A percentile compares a stretch with the other conserved stretches of the same genome.
Evolutionary conservation across 2,888 invertebrate species (phyloP).

Genomic region (Drosophila prostipennis): DNA sequence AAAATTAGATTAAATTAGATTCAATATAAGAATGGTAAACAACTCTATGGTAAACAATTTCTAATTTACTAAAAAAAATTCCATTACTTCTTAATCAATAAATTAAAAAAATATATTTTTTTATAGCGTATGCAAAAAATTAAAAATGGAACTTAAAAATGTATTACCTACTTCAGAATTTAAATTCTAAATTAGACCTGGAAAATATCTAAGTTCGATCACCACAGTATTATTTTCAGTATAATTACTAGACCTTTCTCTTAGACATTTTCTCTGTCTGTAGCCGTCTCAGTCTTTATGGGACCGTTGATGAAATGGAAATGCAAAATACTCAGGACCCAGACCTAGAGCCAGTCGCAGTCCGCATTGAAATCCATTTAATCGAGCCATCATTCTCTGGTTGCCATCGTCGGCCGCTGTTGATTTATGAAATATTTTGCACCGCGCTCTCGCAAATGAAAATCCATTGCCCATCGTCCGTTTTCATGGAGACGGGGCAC

Average conservation of each 20-base stretch:
- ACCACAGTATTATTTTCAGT: neutral
- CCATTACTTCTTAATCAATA: too few relatives aligned
- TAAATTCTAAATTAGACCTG: too few relatives aligned
- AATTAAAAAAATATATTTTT: too few relatives aligned
- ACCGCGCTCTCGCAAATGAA: conserved; percentile 64
- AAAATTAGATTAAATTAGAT: too few relatives aligned
- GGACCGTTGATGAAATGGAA: conserved; percentile 71
- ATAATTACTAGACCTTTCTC: neutral
- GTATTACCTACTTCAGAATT: too few relatives aligned
- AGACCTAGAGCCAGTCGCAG: conserved; percentile 32
- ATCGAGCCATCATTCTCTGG: conserved; percentile 73
- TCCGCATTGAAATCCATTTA: conserved; percentile 75
- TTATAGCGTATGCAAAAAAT: too few relatives aligned
- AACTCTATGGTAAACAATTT: too few relatives aligned
- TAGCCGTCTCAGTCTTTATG: conserved; percentile 19
- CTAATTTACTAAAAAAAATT: too few relatives aligned
- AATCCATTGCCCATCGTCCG: conserved; percentile 63
- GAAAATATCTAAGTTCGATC: too few relatives aligned
- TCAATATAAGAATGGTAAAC: too few relatives aligned
- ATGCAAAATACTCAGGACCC: conserved; percentile 52
- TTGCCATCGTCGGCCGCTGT: conserved; percentile 53
- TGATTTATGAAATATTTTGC: conserved; percentile 77
- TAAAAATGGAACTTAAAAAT: too few relatives aligned
- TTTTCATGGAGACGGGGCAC: conserved; percentile 44
- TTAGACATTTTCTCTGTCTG: neutral